These are phyloP conservation scores for Muscina levida DNA, from an alignment of 2,888 invertebrate genomes.

Conservation along the genomic window DNA sequence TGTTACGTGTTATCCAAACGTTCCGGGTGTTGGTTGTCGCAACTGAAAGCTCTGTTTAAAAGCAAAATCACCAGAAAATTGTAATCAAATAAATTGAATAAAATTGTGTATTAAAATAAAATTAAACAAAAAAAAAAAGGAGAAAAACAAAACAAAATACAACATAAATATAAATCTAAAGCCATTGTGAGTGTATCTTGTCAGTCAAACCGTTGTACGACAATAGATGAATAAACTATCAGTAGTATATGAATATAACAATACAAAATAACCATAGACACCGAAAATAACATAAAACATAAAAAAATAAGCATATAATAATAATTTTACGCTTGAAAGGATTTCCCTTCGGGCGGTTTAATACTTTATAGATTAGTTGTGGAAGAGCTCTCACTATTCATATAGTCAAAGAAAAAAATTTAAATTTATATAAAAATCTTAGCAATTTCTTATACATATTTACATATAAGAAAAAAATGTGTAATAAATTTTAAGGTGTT, in stretches of 20 bases:
- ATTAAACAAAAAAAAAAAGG: constrained; percentile 33
- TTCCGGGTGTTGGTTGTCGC: constrained; percentile 68
- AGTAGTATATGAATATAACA: too few species aligned
- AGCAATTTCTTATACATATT: too few species aligned
- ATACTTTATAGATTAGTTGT: too few species aligned
- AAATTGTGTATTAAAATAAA: constrained; percentile 21
- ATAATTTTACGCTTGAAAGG: constrained; percentile 59
- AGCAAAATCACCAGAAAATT: constrained; percentile 4
- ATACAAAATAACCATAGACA: constrained; percentile 16
- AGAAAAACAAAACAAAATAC: background rate
- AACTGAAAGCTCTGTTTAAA: constrained; percentile 50
- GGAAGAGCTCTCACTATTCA: too few species aligned
- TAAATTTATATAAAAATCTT: too few species aligned
- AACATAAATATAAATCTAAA: constrained; percentile 41
- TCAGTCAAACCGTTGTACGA: constrained; percentile 13
- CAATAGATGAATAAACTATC: too few species aligned
- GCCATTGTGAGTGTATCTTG: constrained; percentile 46
- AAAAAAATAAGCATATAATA: constrained; percentile 25
- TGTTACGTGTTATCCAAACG: constrained; percentile 67
- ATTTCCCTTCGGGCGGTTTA: constrained; percentile 19
- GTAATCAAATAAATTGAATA: constrained; percentile 13
- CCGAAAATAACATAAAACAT: constrained; percentile 10
- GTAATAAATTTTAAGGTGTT: too few species aligned
- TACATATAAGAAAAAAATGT: too few species aligned
- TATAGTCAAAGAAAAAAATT: too few species aligned